Base-by-base conservation (phyloP, 1,140 invertebrate species). In the Mizuhopecten yessoensis region DNA sequence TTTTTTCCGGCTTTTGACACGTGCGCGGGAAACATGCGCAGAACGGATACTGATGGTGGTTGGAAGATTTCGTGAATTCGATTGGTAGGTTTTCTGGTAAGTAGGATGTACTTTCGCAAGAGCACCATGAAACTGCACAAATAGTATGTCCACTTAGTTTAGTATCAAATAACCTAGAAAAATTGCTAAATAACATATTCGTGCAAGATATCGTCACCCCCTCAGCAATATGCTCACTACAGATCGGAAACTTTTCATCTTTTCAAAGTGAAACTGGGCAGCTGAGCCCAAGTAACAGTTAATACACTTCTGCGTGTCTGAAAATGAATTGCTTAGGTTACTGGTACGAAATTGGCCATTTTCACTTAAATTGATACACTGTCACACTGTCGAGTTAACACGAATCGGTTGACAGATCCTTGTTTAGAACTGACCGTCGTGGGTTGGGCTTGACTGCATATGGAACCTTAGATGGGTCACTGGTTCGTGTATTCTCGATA, bases 21-120 rank as follows among this genome's bases (percentile, higher is more conserved):
- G 57, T 75, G 57, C 57, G 57, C 57, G 57, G 57, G 57, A 75
- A 75, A 75, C 57, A 75, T 75, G 57, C 57, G 57, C 57, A 75
- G 57, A 75, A 29, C 57, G n/a, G 57, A 75, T 75, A 75, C 57
- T 75, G 57, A 75, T 75, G 57, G 57, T 75, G 57, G 57, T 75
- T 75, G 23, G 11, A 75, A 5, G 57, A 11, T 75, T 75, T n/a
- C 9, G 57, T 75, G n/a, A 3, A 5, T 1, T 17, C 5, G 23
- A 29, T 1, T 2, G n/a, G 23, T 39, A 13, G 2, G 57, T 75
- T 75, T 75, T 0, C 5, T 75, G 57, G 57, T 75, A n/a, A 75
- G 57, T 75, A 29, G n/a, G 23, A 29, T 17, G 20, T 29, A 5
- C 5, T 75, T 75, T 75, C n/a, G 5, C 29, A n/a, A 75, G 11